Base-by-base conservation (phyloP, 2,888 invertebrate genomes). In the Mythimna loreyi region DNA sequence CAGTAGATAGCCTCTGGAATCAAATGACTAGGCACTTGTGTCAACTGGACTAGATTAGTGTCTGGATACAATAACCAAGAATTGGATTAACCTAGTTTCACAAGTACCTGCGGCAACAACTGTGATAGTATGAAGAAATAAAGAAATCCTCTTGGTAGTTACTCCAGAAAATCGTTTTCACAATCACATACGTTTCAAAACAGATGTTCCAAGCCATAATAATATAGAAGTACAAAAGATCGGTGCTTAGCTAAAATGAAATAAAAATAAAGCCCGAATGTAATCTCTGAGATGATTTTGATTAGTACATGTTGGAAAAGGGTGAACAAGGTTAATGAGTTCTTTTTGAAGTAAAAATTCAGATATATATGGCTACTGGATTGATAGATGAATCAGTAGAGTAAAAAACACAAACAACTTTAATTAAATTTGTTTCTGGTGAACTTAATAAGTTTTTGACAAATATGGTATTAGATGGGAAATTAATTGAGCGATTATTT, bases 21-120 rank as follows among this genome's bases (percentile, higher is more conserved):
- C 21, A 67, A 47, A 13, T 30, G 21, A 30, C n/a, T 11, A 9
- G 9, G 47, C n/a, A 50, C 50, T 63, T 36, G 56, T 45, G 30
- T 28, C 23, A 73, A 56, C 55, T 66, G 23, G 11, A 36, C 21
- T 52, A 3, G 25, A 71, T 28, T 50, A 56, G 3, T 47, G 28
- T 36, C 25, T 21, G 43, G 11, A 74, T 43, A 45, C 23, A 50
- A 74, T 64, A 13, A 45, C n/a, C 43, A 74, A 36, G 21, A 74
- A 66, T 23, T 57, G 52, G 52, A 40, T 19, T 74, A 57, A 67
- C 67, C 36, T 16, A 67, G 13, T 57, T 52, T 21, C 28, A 36
- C 52, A 66, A 52, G 50, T 56, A 43, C n/a, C 23, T 28, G 11
- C 16, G n/a, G 19, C 16, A 73, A 45, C 2, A 25, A 52, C 25